Evolutionary conservation across 2,113 vertebrate genomes (phyloP).

Genomic region (Callopanchax toddi): DNA sequence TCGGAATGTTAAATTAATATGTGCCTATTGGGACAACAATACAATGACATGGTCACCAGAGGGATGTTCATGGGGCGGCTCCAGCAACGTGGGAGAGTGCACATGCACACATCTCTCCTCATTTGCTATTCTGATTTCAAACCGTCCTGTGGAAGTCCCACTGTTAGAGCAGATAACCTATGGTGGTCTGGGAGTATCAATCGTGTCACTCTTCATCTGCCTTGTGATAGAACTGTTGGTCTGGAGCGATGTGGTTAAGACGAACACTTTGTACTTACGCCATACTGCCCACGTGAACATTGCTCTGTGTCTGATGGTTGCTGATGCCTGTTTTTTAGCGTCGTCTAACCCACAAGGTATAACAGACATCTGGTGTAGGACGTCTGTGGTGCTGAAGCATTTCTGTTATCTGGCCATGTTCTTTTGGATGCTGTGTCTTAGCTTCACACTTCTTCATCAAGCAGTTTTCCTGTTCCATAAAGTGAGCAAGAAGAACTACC

Average conservation of each 20-base stretch:
- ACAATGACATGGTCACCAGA: rapidly evolving
- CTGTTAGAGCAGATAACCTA: conserved; percentile 75
- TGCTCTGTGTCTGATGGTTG: conserved; percentile 81
- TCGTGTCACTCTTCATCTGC: conserved; percentile 81
- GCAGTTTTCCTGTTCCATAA: conserved; percentile 86
- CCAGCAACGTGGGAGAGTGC: conserved; percentile 30
- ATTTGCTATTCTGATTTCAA: conserved; percentile 89
- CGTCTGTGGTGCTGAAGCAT: conserved; percentile 83
- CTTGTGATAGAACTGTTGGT: conserved; percentile 83
- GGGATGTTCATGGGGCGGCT: conserved; percentile 22
- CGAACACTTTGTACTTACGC: conserved; percentile 85
- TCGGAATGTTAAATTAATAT: conserved; percentile 10
- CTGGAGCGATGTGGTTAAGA: conserved; percentile 89
- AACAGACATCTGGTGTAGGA: conserved; percentile 64
- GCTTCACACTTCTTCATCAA: conserved; percentile 89
- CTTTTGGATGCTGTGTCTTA: conserved; percentile 94
- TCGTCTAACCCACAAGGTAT: neutral
- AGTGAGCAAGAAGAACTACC: conserved; percentile 83
- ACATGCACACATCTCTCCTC: conserved; percentile 85
- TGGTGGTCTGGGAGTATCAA: conserved; percentile 80
- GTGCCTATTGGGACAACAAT: conserved; percentile 83
- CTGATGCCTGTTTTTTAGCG: conserved; percentile 83
- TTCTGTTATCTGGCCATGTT: conserved; percentile 90
- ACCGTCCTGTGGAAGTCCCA: rapidly evolving
- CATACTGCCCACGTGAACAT: conserved; percentile 90